Base-by-base conservation (phyloP, 1,140 invertebrate genomes). In the Saccostrea cuccullata region DNA sequence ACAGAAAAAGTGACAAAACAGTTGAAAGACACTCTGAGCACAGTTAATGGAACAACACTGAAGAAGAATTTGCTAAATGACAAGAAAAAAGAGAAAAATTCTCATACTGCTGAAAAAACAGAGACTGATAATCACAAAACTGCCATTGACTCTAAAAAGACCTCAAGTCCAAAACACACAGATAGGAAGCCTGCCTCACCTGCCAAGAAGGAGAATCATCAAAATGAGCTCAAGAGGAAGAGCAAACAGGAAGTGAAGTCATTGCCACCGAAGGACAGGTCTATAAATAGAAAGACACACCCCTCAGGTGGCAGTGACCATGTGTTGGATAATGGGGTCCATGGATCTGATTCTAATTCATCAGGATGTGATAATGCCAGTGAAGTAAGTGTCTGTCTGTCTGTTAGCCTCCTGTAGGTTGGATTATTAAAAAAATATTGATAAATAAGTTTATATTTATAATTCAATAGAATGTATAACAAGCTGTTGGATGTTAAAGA, bases 341-440 rank as follows among this genome's bases (percentile, higher is more conserved):
- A 86, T 70, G 89, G 87, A 58, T 90, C 91, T n/a, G 91, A 88
- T 26, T 91, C 82, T 40, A 84, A 84, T 26, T 84, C 91, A 20
- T 91, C 91, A 15, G 77, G 89, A 70, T 92, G 91, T 90, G 92
- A 93, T 90, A 90, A 86, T 73, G 92, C 91, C 86, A 88, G 90
- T 90, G 82, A 84, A 40, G 82, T 84, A 23, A 84, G 82, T n/a
- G 11, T 84, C 40, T 12, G 26, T 23, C 26, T 12, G 17, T 77
- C 12, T 77, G 26, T 23, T 11, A 47, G 9, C 47, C 47, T 2
- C 9, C 47, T 47, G 5, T 2, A 47, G 47, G 5, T 47, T 5
- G 1, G 47, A 47, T 47, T n/a, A n/a, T 6, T 47, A 47, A 9
- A 1, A 47, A 70, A n/a, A n/a, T 70, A n/a, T 26, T n/a, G 20